Evolutionary conservation across 2,113 vertebrate species (phyloP), one percentile per base, ranked within the genome.

Genomic region (Anolis carolinensis): DNA sequence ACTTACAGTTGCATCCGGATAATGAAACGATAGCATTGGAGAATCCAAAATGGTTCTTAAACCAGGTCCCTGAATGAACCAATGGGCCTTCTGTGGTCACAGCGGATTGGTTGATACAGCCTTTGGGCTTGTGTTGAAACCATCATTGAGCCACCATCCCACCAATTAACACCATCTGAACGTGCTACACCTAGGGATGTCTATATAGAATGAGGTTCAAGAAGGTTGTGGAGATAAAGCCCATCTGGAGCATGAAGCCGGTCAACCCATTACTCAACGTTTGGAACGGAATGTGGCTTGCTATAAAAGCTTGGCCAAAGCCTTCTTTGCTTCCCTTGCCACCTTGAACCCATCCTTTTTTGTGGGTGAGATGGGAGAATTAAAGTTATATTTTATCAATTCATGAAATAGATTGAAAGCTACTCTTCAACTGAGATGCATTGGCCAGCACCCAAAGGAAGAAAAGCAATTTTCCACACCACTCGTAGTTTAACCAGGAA

Each of bases 1-100:
- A 76, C 85, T 78, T 0, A 0, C 0, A 32, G 39, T 1, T 20
- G 79, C 27, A 1, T 6, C 0, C 1, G 14, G 2, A 7, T 3
- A 50, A 44, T 44, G 76, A 79, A 86, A 34, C 68, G 2, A 36
- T 25, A 20, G 20, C 48, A 84, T 2, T 34, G 44, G 50, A 34
- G n/a, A 67, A 34, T 48, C 74, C n/a, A 50, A 52, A 32, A 67
- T 34, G 74, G 39, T 44, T 44, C 36, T 48, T 76, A 50, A 67
- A 50, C 21, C 23, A 50, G n/a, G 55, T 84, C 65, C 83, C 16
- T 30, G 75, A 36, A 20, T 59, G 55, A 16, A 59, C 13, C 55
- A 4, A 59, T 59, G 55, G 11, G 16, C 34, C 55, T 5, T 68
- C n/a, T 83, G 3, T 7, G 6, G 18, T 39, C 36, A 20, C 68